Evolutionary conservation across 2,888 invertebrate species (phyloP).

Genomic region (Tyria jacobaeae): DNA sequence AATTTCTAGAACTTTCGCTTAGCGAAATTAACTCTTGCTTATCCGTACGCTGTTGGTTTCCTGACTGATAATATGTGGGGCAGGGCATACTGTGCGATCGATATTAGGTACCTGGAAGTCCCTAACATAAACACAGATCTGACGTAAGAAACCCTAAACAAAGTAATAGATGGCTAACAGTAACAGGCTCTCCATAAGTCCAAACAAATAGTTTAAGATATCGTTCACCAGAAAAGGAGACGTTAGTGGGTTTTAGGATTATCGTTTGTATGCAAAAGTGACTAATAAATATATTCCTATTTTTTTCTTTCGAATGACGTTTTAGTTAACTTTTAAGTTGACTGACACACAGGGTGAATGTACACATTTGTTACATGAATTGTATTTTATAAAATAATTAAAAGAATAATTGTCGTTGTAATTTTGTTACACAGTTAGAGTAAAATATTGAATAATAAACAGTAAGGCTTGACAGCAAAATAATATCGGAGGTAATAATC

Average conservation of each 20-base stretch:
- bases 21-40: background rate
- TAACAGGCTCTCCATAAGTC: conserved; percentile 13
- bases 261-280: conserved; percentile 9
- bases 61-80: conserved; percentile 3
- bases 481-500: too few relatives aligned
- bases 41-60: conserved; percentile 2
- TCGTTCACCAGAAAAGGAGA: conserved; percentile 6
- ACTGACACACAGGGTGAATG: too few relatives aligned
- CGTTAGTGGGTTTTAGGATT: background rate
- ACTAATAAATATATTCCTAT: too few relatives aligned
- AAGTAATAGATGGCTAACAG: conserved; percentile 9
- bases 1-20: conserved; percentile 14
- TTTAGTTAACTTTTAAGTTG: too few relatives aligned
- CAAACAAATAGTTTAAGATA: conserved; percentile 8
- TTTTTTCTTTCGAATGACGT: too few relatives aligned
- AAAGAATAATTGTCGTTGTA: too few relatives aligned
- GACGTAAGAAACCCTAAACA: conserved; percentile 12
- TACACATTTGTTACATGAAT: too few relatives aligned
- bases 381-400: too few relatives aligned
- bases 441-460: too few relatives aligned
- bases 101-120: conserved; percentile 15
- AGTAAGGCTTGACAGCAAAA: too few relatives aligned
- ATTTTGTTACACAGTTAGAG: too few relatives aligned
- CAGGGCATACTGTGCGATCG: conserved; percentile 5
- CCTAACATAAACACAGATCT: conserved; percentile 9